Conservation (phyloP, 2,113 vertebrate species). For the Pachyramphus minor region DNA sequence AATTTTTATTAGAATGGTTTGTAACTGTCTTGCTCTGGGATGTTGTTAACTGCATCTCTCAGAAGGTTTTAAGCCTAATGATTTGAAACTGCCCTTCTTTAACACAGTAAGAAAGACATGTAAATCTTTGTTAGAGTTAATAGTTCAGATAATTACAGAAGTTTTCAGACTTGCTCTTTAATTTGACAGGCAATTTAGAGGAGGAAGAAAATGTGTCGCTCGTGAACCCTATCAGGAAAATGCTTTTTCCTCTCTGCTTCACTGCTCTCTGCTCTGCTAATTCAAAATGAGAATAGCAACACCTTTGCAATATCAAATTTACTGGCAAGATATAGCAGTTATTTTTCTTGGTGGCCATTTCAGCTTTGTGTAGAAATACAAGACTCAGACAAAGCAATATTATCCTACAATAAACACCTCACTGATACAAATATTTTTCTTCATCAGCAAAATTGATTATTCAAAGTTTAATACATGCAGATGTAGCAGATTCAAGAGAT, state of each 20-base stretch:
- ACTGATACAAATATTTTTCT: neutral
- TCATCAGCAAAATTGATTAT: neutral
- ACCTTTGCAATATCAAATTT: neutral
- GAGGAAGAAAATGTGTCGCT: neutral
- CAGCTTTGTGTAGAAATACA: neutral
- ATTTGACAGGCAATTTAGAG: constrained; percentile 37
- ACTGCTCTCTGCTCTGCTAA: neutral
- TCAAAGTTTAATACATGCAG: neutral
- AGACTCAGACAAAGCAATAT: neutral
- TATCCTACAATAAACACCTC: neutral
- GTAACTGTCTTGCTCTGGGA: neutral
- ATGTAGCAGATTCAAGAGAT: neutral
- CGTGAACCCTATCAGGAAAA: neutral
- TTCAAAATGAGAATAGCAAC: neutral
- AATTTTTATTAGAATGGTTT: neutral
- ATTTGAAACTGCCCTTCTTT: constrained; percentile 11
- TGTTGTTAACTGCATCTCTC: neutral
- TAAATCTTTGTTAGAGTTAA: constrained; percentile 37
- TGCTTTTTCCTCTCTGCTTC: neutral
- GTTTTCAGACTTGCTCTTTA: constrained; percentile 31
- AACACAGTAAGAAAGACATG: neutral
- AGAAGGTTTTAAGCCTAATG: neutral
- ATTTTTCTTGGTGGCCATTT: neutral
- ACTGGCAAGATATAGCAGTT: neutral
- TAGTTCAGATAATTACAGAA: constrained; percentile 40